These are phyloP conservation scores for Pocota personata DNA, from an alignment of 2,888 invertebrate genomes.

Conservation along the genomic window DNA sequence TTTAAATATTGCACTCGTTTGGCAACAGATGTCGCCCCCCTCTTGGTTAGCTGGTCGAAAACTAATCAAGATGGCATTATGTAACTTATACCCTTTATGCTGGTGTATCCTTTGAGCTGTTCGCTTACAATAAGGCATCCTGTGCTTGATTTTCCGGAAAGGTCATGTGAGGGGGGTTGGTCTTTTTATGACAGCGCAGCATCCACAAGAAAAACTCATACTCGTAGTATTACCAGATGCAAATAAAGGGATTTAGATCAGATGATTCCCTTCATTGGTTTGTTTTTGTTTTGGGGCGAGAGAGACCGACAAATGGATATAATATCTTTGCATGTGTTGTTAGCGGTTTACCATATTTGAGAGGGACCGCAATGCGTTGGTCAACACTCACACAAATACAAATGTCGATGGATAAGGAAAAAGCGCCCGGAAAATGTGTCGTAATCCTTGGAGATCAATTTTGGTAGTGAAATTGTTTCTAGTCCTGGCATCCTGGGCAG, in stretches of 20 bases:
- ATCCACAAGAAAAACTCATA: not conserved
- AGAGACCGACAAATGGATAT: not conserved
- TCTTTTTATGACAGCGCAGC: constrained; percentile 33
- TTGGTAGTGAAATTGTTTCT: constrained; percentile 49
- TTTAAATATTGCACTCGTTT: constrained; percentile 51
- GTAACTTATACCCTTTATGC: constrained; percentile 13
- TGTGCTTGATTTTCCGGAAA: constrained; percentile 10
- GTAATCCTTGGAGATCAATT: constrained; percentile 68
- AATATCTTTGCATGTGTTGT: constrained; percentile 49
- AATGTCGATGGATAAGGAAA: not conserved
- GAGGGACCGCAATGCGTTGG: constrained; percentile 47
- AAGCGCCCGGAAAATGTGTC: constrained; percentile 36
- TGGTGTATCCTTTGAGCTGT: not conserved
- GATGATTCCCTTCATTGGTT: not conserved
- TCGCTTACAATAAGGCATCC: constrained; percentile 11
- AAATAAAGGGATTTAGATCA: constrained; percentile 59
- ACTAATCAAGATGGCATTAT: constrained; percentile 66
- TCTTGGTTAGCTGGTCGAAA: constrained; percentile 24
- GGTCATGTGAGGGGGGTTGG: not conserved
- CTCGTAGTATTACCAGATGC: constrained; percentile 46
- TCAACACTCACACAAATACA: not conserved
- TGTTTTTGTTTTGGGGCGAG: too few relatives aligned
- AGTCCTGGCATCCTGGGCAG: constrained; percentile 36
- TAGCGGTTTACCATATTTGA: constrained; percentile 31
- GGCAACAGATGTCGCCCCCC: constrained; percentile 35